Evolutionary conservation across 2,113 vertebrate genomes (phyloP), one percentile per base, ranked within the genome.

Genomic region (Mionectes macconnelli): DNA sequence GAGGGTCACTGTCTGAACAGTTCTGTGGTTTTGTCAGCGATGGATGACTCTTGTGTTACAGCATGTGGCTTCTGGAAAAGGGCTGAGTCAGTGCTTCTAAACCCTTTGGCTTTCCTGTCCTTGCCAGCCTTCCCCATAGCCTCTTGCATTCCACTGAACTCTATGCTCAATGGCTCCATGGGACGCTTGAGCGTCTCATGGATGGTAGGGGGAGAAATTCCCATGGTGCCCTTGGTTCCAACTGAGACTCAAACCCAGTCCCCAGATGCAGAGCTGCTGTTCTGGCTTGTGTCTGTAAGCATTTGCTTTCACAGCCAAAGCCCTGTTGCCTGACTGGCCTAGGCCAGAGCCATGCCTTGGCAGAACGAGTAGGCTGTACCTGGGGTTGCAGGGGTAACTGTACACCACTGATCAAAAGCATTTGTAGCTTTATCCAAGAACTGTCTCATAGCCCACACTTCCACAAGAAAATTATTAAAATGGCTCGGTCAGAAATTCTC

Each of bases 31-130:
- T 90, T 8, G 2, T 74, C 83, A 80, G 67, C 45, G 2, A 9
- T 30, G 87, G 95, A n/a, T 90, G 78, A 67, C 67, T 91, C 82
- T 47, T 86, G 67, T n/a, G 35, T 91, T 94, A 68, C 60, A 89
- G 72, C 70, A 42, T 8, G 10, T 47, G 82, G 91, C 76, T 93
- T 90, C 91, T 78, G 63, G 82, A 91, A 74, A 86, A 84, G 57
- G 78, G 84, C 87, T 93, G 90, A 94, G 82, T 93, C 90, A 80
- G 82, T 66, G 49, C 35, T 80, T 94, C 64, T 84, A 66, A 85
- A 23, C 14, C 35, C 45, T 84, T 52, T 88, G 67, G 57, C 79
- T 79, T 62, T 55, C 42, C 79, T 55, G 28, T 89, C 91, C 60
- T 86, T 35, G 25, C n/a, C 6, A 8, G 74, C 62, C 66, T 90